These are phyloP conservation scores for Coptodon rendalli DNA, from an alignment of 2,113 vertebrate species.

Conservation along the genomic window DNA sequence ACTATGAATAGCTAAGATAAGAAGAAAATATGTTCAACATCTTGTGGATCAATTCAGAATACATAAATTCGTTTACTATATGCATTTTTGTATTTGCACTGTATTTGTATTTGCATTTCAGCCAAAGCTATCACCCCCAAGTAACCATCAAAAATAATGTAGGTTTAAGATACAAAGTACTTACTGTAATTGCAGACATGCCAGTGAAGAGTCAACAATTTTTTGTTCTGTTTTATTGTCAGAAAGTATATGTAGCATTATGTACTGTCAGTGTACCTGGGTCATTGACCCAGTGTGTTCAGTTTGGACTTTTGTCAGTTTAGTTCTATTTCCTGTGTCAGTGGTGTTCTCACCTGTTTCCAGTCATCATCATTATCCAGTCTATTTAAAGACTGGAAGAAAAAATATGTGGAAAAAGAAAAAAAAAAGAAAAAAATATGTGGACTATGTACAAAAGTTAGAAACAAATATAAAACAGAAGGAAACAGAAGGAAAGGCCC, in stretches of 20 bases:
- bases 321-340: not conserved
- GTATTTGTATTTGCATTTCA: not conserved
- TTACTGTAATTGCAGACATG: not conserved
- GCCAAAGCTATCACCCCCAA: not conserved
- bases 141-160: not conserved
- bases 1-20: not conserved
- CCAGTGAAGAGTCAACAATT: not conserved
- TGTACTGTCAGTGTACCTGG: not conserved
- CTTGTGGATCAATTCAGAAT: not conserved
- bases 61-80: not conserved
- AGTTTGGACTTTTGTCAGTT: not conserved
- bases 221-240: not conserved
- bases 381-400: not conserved
- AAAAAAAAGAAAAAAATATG: not conserved
- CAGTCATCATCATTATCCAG: not conserved
- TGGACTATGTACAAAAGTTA: not conserved
- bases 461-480: not conserved
- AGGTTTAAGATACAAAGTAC: not conserved
- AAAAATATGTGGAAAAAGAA: not conserved
- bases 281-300: not conserved
- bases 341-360: not conserved
- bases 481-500: not conserved
- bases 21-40: not conserved
- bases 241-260: not conserved
- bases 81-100: not conserved